Base-by-base conservation (phyloP, 2,888 invertebrate genomes). In the Drosophila macrospina region DNA sequence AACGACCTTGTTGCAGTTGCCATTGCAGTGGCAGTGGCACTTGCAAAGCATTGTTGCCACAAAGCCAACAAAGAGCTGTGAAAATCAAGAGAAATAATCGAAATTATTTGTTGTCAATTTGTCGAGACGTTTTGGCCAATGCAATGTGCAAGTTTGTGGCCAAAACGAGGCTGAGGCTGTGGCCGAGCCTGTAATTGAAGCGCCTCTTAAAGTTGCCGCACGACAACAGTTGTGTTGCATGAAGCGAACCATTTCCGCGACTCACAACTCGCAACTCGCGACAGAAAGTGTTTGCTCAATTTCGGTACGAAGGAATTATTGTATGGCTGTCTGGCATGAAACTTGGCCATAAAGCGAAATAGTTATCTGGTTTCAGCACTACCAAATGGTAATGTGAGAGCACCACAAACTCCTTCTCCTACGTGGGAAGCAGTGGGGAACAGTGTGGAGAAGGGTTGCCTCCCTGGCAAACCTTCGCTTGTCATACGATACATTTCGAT, bases 211-310 rank as follows among this genome's bases (percentile, higher is more conserved):
- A 50, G 47, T 41, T 30, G 28, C 39, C 44, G 5, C 68, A 69
- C 74, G 69, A 68, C 28, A 68, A 11, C 51, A 26, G 62, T 62
- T 69, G 70, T 47, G 72, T 52, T 41, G 52, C 52, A 52, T 52
- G 39, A 41, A 30, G n/a, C 5, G 48, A 11, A 32, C 30, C 16
- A 30, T 30, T 47, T 15, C 15, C 16, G 30, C 16, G 28, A 45
- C n/a, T 15, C 15, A n/a, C n/a, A n/a, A n/a, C n/a, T n/a, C 68
- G 42, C 60, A 62, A 59, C 44, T 34, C 28, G 39, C 34, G 26
- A 56, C 34, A 30, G 44, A 63, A 85, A 83, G 88, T 85, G 87
- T 86, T 85, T 86, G 88, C 78, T 86, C 84, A 86, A 86, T 86
- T 88, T 83, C 66, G 61, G 67, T 88, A 83, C 88, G 66, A 66